Evolutionary conservation across 2,888 invertebrate genomes (phyloP), one percentile per base, ranked within the genome.

Genomic region (Sinotaia quadrata): DNA sequence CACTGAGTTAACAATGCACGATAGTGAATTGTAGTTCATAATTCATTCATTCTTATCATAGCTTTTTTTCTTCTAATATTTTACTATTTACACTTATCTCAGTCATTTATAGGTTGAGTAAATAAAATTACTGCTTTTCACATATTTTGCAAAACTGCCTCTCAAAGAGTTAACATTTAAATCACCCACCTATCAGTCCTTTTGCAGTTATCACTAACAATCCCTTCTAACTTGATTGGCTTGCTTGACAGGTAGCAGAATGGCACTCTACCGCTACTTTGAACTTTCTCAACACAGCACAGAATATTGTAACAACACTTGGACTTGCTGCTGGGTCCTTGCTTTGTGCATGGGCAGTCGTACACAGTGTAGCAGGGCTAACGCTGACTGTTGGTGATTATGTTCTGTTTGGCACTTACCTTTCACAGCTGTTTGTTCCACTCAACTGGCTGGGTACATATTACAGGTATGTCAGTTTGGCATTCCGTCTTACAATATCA

Each of bases 381-480:
- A 90, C 91, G 4, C 90, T 97, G 33, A 95, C 95, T 0, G 94
- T 97, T 18, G 98, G 99, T 33, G 97, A 98, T 87, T 99, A 97
- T 87, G 96, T 97, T 0, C 91, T 99, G 24, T 98, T 98, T 89
- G 94, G 96, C 0, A 94, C 96, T 2, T 99, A 98, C 84, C 93
- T 98, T 27, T 92, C 96, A 75, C 98, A 90, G 81, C 90, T 99
- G 31, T 98, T 98, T 85, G 94, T 95, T 70, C 98, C 98, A 0
- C 90, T 99, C 61, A 98, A 98, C 90, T 98, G 95, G 94, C 96
- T 99, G 86, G 98, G 98, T 34, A 98, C 97, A 2, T 98, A 97
- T 85, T 99, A 99, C 87, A 94, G 96, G 95, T 95, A 87, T 86
- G n/a, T n/a, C n/a, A n/a, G n/a, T n/a, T n/a, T n/a, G n/a, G n/a